These are phyloP conservation scores for Rhopalosiphum maidis DNA, from an alignment of 1,140 invertebrate species.

Conservation along the genomic window DNA sequence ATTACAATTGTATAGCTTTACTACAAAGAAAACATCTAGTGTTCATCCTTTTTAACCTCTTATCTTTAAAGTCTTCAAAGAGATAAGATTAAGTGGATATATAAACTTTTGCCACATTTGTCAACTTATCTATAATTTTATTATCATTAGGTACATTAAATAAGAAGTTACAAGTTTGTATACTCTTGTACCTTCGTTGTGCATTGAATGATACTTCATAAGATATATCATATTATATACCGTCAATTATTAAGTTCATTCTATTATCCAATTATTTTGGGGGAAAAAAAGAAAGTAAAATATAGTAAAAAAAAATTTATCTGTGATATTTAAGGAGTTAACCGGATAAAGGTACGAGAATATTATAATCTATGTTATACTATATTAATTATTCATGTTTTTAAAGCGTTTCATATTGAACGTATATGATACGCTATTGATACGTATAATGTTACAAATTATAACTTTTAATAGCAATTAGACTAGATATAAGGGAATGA, in stretches of 20 bases:
- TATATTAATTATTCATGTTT: neutral
- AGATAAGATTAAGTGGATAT: neutral
- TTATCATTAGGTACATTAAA: neutral
- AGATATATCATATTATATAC: neutral
- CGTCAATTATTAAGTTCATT: neutral
- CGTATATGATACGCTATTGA: neutral
- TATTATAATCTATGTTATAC: neutral
- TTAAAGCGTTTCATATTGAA: neutral
- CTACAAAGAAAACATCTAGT: neutral
- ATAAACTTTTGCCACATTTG: constrained; percentile 32
- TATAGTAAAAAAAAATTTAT: neutral
- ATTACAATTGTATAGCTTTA: neutral
- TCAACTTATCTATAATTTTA: constrained; percentile 42
- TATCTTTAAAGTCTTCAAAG: neutral
- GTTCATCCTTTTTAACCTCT: neutral
- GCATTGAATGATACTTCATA: neutral
- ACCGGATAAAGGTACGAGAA: neutral
- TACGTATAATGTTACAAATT: neutral
- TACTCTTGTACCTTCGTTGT: neutral
- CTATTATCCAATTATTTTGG: neutral
- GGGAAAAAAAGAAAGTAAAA: neutral
- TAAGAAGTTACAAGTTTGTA: neutral
- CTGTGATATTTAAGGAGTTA: neutral
- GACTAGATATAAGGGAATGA: neutral
- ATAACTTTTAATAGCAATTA: neutral